phyloP scores from a whole-genome alignment of 1,140 invertebrate species.

The Cydia pomonella region DNA sequence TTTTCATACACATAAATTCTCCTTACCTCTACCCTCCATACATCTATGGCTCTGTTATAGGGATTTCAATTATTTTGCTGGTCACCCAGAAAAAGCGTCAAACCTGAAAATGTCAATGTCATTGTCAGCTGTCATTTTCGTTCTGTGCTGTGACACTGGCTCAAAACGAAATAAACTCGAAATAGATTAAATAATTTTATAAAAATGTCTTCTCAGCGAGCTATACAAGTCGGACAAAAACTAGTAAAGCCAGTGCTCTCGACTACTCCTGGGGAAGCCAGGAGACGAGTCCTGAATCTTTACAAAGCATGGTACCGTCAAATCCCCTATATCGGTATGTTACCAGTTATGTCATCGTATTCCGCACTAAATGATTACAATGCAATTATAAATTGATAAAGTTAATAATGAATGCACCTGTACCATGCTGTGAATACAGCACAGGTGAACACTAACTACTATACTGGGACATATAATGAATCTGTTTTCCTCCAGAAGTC shows the following conservation, averaged over 20 bases:
- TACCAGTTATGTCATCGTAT: constrained; percentile 70
- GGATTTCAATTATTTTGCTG: too few relatives aligned
- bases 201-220: constrained; percentile 78
- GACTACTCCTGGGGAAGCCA: constrained; percentile 87
- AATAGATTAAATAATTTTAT: constrained; percentile 24
- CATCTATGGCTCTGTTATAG: too few relatives aligned
- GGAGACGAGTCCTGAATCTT: constrained; percentile 90
- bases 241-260: constrained; percentile 94
- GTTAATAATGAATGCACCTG: neutral
- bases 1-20: too few relatives aligned
- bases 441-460: too few relatives aligned
- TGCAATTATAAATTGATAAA: neutral
- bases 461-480: too few relatives aligned
- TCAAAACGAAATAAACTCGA: constrained; percentile 20
- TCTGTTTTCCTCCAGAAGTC: too few relatives aligned
- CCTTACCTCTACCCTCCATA: too few relatives aligned
- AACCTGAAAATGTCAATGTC: neutral
- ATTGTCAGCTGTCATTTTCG: neutral
- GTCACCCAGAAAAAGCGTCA: too few relatives aligned
- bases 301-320: constrained; percentile 96
- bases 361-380: constrained; percentile 1
- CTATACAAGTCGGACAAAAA: constrained; percentile 82
- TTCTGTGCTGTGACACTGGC: neutral
- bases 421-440: neutral
- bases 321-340: constrained; percentile 88